phyloP scores from a whole-genome alignment of 2,797 vertebrate species.

The Linurgus olivaceus region DNA sequence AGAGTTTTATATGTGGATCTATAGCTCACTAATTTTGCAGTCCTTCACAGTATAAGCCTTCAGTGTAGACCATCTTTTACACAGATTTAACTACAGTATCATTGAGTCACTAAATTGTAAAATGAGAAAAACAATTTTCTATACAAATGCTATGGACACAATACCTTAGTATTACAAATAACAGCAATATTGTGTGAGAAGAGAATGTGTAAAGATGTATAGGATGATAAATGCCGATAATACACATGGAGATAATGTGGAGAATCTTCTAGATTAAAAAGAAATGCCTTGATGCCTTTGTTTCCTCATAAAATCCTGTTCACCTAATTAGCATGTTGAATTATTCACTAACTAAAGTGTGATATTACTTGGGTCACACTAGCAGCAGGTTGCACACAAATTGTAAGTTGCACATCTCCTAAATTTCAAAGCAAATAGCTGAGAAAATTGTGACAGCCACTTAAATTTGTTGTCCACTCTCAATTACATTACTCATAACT shows the following conservation, averaged over 20 bases:
- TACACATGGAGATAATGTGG: background rate
- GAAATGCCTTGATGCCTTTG: background rate
- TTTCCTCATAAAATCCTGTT: background rate
- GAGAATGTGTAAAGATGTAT: background rate
- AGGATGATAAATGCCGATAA: background rate
- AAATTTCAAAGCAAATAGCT: background rate
- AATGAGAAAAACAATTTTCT: background rate
- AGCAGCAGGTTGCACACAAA: background rate
- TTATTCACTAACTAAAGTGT: background rate
- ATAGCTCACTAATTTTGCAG: background rate
- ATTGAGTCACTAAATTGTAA: background rate
- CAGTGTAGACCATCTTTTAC: background rate
- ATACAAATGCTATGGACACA: background rate
- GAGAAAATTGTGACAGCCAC: background rate
- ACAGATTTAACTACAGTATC: background rate
- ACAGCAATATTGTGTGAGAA: background rate
- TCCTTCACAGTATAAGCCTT: background rate
- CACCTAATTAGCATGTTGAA: background rate
- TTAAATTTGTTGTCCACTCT: conserved; percentile 26
- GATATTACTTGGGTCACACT: background rate
- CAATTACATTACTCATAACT: background rate
- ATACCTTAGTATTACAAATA: background rate
- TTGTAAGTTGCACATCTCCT: background rate
- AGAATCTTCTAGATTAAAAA: background rate
- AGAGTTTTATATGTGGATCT: background rate